A percentile compares a stretch with the other conserved stretches of the same genome.
Evolutionary conservation across 2,888 invertebrate genomes (phyloP).

Genomic region (Nasonia oneida): DNA sequence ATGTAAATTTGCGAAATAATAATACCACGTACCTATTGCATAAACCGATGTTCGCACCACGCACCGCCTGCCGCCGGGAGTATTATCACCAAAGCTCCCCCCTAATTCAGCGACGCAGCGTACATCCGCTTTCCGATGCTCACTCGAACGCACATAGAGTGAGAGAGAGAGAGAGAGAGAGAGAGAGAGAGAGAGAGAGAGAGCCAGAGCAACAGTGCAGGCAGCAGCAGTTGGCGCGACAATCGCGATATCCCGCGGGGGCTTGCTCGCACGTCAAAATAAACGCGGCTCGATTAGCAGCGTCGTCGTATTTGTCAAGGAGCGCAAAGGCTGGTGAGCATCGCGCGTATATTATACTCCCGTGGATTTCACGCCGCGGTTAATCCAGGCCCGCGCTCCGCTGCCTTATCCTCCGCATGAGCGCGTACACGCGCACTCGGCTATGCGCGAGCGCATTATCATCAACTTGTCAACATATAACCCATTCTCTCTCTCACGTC

Average conservation of each 20-base stretch:
- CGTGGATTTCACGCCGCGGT: slow-evolving; percentile 15
- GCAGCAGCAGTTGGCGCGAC: slow-evolving; percentile 6
- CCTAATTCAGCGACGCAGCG: too few species aligned
- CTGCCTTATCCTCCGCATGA: not conserved
- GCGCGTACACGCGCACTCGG: not conserved
- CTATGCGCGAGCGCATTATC: slow-evolving; percentile 7
- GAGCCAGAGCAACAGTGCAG: too few species aligned
- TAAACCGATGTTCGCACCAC: not conserved
- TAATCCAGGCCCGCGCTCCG: slow-evolving; percentile 10
- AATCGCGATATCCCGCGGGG: slow-evolving; percentile 9
- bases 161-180: too few species aligned
- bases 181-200: too few species aligned
- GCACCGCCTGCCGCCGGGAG: not conserved
- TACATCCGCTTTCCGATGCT: too few species aligned
- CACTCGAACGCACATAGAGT: too few species aligned
- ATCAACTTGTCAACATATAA: slow-evolving; percentile 28
- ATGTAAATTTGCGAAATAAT: too few species aligned
- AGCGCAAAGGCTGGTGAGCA: not conserved
- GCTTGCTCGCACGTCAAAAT: slow-evolving; percentile 8
- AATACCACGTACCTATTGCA: too few species aligned
- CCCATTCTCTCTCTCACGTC: not conserved
- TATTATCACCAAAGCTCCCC: too few species aligned
- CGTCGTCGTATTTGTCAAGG: slow-evolving; percentile 32
- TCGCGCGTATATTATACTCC: not conserved
- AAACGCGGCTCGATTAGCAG: not conserved